phyloP scores from a whole-genome alignment of 2,888 invertebrate genomes.

The Eilema caniola region DNA sequence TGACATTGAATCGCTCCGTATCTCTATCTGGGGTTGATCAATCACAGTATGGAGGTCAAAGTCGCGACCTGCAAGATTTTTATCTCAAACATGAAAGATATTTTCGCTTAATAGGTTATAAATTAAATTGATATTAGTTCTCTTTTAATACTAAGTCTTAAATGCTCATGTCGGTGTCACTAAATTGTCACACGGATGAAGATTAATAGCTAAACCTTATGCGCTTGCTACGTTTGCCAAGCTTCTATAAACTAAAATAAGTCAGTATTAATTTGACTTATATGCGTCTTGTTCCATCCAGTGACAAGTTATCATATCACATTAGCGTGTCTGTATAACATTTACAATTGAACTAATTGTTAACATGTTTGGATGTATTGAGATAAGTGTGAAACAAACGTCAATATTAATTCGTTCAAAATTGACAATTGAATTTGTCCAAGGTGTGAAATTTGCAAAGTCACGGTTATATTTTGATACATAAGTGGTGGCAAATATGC shows the following conservation, averaged over 20 bases:
- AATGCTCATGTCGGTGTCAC: slow-evolving; percentile 13
- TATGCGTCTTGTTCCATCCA: slow-evolving; percentile 24
- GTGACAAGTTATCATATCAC: slow-evolving; percentile 36
- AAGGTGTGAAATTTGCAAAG: slow-evolving; percentile 28
- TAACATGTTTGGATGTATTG: slow-evolving; percentile 18
- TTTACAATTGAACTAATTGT: slow-evolving; percentile 17
- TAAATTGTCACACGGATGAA: slow-evolving; percentile 13
- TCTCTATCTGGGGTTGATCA: slow-evolving; percentile 61
- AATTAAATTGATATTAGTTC: slow-evolving; percentile 22
- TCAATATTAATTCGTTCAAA: slow-evolving; percentile 40
- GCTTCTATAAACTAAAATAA: slow-evolving; percentile 25
- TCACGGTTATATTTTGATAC: slow-evolving; percentile 12
- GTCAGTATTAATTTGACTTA: slow-evolving; percentile 13
- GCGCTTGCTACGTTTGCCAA: slow-evolving; percentile 33
- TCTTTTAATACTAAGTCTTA: slow-evolving; percentile 23
- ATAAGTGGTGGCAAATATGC: slow-evolving; percentile 18
- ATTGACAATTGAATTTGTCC: slow-evolving; percentile 24
- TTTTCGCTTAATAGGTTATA: slow-evolving; percentile 35
- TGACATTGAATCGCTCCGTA: slow-evolving; percentile 66
- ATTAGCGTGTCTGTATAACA: slow-evolving; percentile 28
- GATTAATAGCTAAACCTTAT: slow-evolving; percentile 29
- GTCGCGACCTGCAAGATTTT: slow-evolving; percentile 61
- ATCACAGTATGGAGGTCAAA: slow-evolving; percentile 60
- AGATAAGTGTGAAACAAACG: slow-evolving; percentile 37
- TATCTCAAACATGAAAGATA: slow-evolving; percentile 44